Evolutionary conservation across 2,888 invertebrate species (phyloP).

Genomic region (Drosophila histrio): DNA sequence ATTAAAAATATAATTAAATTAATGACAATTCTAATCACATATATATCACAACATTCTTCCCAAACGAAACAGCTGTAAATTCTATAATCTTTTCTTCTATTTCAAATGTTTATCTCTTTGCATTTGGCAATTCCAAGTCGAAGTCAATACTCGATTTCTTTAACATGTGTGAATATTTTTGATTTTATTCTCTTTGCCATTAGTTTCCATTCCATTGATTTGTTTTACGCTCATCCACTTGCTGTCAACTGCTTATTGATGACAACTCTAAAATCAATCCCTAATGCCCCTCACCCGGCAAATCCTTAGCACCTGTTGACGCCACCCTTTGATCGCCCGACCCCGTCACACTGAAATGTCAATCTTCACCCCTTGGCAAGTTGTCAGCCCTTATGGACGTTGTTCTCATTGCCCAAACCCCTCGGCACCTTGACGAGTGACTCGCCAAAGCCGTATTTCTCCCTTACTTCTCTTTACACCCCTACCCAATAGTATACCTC

Average conservation of each 20-base stretch:
- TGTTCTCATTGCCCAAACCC: conserved; percentile 29
- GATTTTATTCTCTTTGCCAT: neutral
- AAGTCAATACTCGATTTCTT: neutral
- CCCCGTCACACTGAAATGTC: conserved; percentile 3
- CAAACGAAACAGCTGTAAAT: neutral
- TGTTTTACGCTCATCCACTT: conserved; percentile 43
- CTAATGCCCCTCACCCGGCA: conserved; percentile 8
- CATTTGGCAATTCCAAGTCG: neutral
- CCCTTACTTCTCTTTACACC: neutral
- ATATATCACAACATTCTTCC: too few relatives aligned
- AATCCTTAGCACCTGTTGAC: conserved; percentile 54
- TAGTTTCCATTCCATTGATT: conserved; percentile 37
- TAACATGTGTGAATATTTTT: conserved; percentile 10
- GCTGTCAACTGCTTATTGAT: conserved; percentile 70
- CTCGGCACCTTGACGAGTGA: conserved; percentile 53
- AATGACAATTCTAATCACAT: too few relatives aligned
- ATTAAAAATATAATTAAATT: too few relatives aligned
- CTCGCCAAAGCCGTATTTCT: conserved; percentile 20
- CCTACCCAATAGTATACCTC: neutral
- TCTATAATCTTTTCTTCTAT: neutral
- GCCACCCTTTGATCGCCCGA: neutral
- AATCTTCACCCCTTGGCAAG: conserved; percentile 4
- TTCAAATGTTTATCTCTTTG: neutral
- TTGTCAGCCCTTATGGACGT: conserved; percentile 17
- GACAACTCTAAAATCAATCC: conserved; percentile 51